Base-by-base conservation (phyloP, 2,888 invertebrate genomes). In the Pseudanteris insignis region DNA sequence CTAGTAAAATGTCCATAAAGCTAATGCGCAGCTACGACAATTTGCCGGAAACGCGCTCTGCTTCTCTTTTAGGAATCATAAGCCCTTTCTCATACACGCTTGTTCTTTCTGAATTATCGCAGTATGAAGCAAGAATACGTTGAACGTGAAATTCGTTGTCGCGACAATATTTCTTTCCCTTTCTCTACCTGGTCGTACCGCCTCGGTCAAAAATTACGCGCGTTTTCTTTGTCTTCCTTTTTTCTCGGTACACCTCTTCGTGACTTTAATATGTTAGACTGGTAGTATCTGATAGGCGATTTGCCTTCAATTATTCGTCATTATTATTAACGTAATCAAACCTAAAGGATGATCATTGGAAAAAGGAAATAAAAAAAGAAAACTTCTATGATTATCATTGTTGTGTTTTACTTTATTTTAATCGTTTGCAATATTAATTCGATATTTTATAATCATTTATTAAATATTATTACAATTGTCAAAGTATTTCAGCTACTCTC, bases 11-110 rank as follows among this genome's bases (percentile, higher is more conserved):
- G 18, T 18, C 18, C 6, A 6, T 6, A 3, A 18, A 26, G 26
- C 8, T 26, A 24, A 30, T 25, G 26, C 25, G 28, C 37, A 30
- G 21, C 54, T 61, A 36, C 43, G 51, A 57, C 57, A 62, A 47
- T 25, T 44, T 50, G 44, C 61, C 55, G 58, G 62, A 62, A 64
- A 54, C 40, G 54, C 64, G 53, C 48, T 48, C 41, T 58, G 64
- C 43, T 64, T 64, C 64, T 57, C 54, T 50, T 48, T 43, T 57
- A 43, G 61, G 61, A 61, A 58, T 64, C 62, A 40, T 58, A 54
- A 53, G 58, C 64, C 54, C 62, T 64, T 50, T 57, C 46, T 40
- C 57, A 32, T 51, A 43, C 53, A 54, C 15, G 30, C 40, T n/a
- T n/a, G 48, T 36, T 53, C 36, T 44, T 54, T 40, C 38, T 60